Evolutionary conservation across 2,888 invertebrate genomes (phyloP), one percentile per base, ranked within the genome.

Genomic region (Coenonympha glycerion): DNA sequence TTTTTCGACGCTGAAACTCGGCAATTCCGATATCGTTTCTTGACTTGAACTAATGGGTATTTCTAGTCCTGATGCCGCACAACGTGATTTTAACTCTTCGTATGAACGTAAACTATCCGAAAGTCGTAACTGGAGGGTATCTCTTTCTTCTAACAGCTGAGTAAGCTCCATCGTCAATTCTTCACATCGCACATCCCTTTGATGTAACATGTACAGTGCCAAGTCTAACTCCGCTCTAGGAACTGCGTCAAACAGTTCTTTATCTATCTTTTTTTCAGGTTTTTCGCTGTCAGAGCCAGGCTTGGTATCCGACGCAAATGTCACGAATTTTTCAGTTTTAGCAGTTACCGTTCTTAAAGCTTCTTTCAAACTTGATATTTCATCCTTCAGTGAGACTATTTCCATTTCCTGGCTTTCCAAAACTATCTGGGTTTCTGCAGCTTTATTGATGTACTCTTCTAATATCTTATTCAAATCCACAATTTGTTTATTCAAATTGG

Each of bases 161-260:
- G 93, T 93, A 45, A 96, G 81, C 71, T 96, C 96, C 65, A 93
- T 89, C 0, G 95, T 95, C 52, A 96, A 86, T 73, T 96, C 95
- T 67, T 96, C 95, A 71, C 94, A 94, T 1, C 94, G 89, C 52
- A 95, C 93, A 61, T 96, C 95, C 57, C 95, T 89, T 67, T 95
- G 94, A 72, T 96, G 95, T 45, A 96, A 80, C 92, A 94, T 93
- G 68, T 95, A 95, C 33, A 95, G 74, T 0, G 95, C 94, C 45
- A 94, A 82, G 68, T 95, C 95, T 46, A 95, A 77, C 73, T 95
- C 94, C 0, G 91, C 90, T 65, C 91, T 83, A 0, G 85, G 83
- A 19, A 87, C 79, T 26, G 80, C 77, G 45, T 85, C 81, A 26
- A 80, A 61, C 5, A 83, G 63, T 11, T 81, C 79, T 49, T 65